These are phyloP conservation scores for Capromys pilorides DNA, from an alignment of 2,797 vertebrate genomes.

Conservation along the genomic window DNA sequence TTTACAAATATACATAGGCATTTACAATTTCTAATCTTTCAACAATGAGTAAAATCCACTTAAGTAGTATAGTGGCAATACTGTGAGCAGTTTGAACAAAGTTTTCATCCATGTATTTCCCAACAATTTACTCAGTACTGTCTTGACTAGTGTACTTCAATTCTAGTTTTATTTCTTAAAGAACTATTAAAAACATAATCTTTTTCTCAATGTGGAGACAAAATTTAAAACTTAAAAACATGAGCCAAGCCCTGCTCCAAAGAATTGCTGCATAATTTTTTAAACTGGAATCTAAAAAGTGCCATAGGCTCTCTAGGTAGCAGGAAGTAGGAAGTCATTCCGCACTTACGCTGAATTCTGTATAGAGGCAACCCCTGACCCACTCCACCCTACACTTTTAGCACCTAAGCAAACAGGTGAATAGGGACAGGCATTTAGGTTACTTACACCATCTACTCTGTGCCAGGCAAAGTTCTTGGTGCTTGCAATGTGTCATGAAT, in stretches of 20 bases:
- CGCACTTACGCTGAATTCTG: not conserved
- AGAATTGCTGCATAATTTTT: not conserved
- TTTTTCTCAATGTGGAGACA: not conserved
- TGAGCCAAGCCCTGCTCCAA: not conserved
- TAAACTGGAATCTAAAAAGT: not conserved
- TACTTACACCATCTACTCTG: not conserved
- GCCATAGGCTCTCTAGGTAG: not conserved
- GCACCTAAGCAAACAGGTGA: not conserved
- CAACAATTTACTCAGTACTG: not conserved
- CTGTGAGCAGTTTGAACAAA: not conserved
- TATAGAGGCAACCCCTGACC: not conserved
- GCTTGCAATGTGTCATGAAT: not conserved
- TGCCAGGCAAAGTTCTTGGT: not conserved
- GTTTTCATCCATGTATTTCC: slow-evolving; percentile 18
- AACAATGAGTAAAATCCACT: not conserved
- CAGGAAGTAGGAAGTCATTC: not conserved
- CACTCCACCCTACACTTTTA: not conserved
- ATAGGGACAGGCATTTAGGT: not conserved
- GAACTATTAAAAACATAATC: not conserved
- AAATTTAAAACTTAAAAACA: not conserved
- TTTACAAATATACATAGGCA: not conserved
- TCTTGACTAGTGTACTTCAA: not conserved
- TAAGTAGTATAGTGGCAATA: not conserved
- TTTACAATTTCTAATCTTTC: not conserved
- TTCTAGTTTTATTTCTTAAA: slow-evolving; percentile 15